These are phyloP conservation scores for Nothocercus julius DNA, from an alignment of 2,113 vertebrate species.

Conservation along the genomic window DNA sequence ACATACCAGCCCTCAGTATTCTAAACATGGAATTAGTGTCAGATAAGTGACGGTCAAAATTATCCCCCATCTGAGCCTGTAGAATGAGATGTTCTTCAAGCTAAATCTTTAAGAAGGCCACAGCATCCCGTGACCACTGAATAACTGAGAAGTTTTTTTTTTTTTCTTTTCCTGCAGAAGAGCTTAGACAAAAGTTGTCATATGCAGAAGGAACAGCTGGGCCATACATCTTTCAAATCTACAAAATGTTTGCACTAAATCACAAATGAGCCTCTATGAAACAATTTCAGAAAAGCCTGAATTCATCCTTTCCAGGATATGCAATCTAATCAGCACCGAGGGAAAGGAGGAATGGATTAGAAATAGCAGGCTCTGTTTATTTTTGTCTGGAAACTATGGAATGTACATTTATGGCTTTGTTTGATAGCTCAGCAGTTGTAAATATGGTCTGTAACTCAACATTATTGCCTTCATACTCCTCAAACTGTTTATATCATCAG, in stretches of 20 bases:
- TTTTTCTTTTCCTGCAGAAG: constrained; percentile 17
- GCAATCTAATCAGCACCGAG: constrained; percentile 70
- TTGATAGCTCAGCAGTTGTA: constrained; percentile 48
- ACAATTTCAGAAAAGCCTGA: constrained; percentile 48
- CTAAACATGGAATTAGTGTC: constrained; percentile 78
- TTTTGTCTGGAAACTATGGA: constrained; percentile 79
- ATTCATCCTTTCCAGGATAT: constrained; percentile 53
- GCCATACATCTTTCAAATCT: constrained; percentile 66
- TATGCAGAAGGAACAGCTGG: constrained; percentile 71
- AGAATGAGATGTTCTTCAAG: constrained; percentile 44
- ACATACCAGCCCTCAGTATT: constrained; percentile 66
- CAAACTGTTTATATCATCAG: neutral
- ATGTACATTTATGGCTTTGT: constrained; percentile 69
- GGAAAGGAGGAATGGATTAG: constrained; percentile 66
- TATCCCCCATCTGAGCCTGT: constrained; percentile 50
- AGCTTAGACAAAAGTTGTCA: constrained; percentile 29
- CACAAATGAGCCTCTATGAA: constrained; percentile 47
- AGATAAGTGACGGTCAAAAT: constrained; percentile 64
- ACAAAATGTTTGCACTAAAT: constrained; percentile 35
- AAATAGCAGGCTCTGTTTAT: constrained; percentile 73
- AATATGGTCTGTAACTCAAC: neutral
- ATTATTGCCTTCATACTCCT: neutral
- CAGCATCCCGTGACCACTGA: neutral
- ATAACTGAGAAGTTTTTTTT: neutral
- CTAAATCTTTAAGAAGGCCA: constrained; percentile 16